Conservation (phyloP, 1,140 invertebrate species). For the Adoxophyes honmai region DNA sequence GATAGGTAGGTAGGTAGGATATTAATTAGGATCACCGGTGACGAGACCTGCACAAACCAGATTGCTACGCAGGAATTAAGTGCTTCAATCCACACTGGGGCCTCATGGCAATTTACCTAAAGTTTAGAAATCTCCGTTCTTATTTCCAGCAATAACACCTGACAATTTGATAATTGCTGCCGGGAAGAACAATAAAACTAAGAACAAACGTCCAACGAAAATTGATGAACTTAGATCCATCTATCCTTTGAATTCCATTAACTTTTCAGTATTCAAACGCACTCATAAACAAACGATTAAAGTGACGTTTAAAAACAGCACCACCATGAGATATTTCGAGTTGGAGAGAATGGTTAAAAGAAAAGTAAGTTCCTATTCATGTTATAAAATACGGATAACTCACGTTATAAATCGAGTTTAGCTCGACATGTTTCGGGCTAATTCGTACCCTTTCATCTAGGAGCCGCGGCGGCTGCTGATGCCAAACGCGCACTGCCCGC, state of each 20-base stretch:
- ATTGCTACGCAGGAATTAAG: no score
- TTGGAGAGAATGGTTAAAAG: constrained; percentile 62
- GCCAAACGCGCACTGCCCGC: no score
- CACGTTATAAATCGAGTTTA: no score
- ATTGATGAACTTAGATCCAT: constrained; percentile 74
- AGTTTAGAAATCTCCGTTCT: background rate
- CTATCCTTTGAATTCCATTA: constrained; percentile 78
- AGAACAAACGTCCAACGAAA: background rate
- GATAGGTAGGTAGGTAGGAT: no score
- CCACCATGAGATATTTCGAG: constrained; percentile 69
- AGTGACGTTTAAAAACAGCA: constrained; percentile 72
- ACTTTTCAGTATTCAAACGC: constrained; percentile 77
- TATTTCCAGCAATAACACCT: constrained; percentile 72
- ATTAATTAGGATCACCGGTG: no score
- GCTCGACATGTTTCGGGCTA: no score
- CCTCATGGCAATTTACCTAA: no score
- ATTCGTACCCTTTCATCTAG: no score
- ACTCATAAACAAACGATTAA: constrained; percentile 77
- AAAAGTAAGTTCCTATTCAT: constrained; percentile 67
- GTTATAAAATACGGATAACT: no score
- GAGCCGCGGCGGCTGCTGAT: no score
- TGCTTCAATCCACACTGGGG: no score
- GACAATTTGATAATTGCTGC: constrained; percentile 78
- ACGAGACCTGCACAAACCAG: no score
- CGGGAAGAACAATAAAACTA: constrained; percentile 75